Conservation (phyloP, 2,888 invertebrate genomes). For the Tromatobia lineatoria region DNA sequence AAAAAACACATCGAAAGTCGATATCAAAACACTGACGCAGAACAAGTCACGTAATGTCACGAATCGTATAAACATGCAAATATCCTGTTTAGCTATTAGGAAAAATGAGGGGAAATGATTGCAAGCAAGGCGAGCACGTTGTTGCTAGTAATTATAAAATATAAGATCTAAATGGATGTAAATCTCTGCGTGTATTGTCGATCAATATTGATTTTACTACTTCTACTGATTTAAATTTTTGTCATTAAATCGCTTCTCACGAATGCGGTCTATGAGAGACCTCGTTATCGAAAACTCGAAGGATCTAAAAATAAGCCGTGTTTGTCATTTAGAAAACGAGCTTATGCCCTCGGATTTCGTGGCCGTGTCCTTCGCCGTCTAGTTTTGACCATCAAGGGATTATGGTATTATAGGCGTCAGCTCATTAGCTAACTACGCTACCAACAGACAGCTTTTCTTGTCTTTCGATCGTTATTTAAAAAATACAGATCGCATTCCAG, state of each 20-base stretch:
- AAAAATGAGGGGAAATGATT: no score
- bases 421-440: neutral
- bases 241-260: neutral
- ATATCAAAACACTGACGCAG: no score
- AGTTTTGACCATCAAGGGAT: slow-evolving; percentile 9
- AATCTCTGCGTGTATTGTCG: no score
- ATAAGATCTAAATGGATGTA: no score
- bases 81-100: no score
- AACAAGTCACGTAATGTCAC: no score
- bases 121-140: no score
- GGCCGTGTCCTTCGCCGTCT: slow-evolving; percentile 1
- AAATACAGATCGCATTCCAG: neutral
- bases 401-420: neutral
- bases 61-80: no score
- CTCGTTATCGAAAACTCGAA: slow-evolving; percentile 19
- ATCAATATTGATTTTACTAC: no score
- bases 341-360: slow-evolving; percentile 18
- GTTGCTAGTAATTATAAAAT: no score
- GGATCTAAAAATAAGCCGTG: slow-evolving; percentile 22
- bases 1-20: no score
- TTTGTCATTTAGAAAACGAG: slow-evolving; percentile 27
- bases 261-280: neutral
- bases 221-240: no score
- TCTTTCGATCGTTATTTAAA: neutral
- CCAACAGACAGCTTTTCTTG: neutral